These are phyloP conservation scores for Hypsopygia costalis DNA, from an alignment of 2,888 invertebrate genomes.

Conservation along the genomic window DNA sequence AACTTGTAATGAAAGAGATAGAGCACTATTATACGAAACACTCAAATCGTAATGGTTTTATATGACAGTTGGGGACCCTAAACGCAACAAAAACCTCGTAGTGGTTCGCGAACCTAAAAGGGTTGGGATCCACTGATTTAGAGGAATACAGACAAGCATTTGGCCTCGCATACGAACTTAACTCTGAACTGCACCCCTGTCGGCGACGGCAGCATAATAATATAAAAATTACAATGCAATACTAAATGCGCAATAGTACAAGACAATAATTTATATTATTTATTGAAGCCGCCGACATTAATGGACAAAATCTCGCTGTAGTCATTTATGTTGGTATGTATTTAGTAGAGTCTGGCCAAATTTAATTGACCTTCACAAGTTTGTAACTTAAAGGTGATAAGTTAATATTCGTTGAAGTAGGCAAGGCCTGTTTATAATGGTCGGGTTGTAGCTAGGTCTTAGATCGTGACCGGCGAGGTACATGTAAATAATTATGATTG, in stretches of 20 bases:
- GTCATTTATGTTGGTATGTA: slow-evolving; percentile 34
- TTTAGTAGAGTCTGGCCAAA: slow-evolving; percentile 28
- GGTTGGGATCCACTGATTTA: too few relatives aligned
- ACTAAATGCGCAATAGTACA: slow-evolving; percentile 26
- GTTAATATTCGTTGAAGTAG: slow-evolving; percentile 15
- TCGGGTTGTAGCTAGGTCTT: slow-evolving; percentile 18
- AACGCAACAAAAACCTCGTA: too few relatives aligned
- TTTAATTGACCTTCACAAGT: slow-evolving; percentile 20
- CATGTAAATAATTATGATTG: slow-evolving; percentile 63
- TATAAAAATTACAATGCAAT: slow-evolving; percentile 24
- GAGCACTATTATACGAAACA: too few relatives aligned
- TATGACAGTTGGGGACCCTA: too few relatives aligned
- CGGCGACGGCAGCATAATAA: too few relatives aligned
- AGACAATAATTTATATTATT: slow-evolving; percentile 40
- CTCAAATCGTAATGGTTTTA: too few relatives aligned
- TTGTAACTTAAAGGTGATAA: slow-evolving; percentile 12
- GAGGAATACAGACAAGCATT: too few relatives aligned
- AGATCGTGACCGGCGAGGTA: slow-evolving; percentile 47
- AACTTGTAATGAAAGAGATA: too few relatives aligned
- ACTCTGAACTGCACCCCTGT: too few relatives aligned
- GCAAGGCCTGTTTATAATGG: slow-evolving; percentile 27
- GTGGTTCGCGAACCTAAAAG: too few relatives aligned
- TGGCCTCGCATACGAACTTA: too few relatives aligned
- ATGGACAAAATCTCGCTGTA: slow-evolving; percentile 39
- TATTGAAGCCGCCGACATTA: slow-evolving; percentile 37